phyloP scores from a whole-genome alignment of 2,888 invertebrate genomes.

The Dryocosmus kuriphilus region DNA sequence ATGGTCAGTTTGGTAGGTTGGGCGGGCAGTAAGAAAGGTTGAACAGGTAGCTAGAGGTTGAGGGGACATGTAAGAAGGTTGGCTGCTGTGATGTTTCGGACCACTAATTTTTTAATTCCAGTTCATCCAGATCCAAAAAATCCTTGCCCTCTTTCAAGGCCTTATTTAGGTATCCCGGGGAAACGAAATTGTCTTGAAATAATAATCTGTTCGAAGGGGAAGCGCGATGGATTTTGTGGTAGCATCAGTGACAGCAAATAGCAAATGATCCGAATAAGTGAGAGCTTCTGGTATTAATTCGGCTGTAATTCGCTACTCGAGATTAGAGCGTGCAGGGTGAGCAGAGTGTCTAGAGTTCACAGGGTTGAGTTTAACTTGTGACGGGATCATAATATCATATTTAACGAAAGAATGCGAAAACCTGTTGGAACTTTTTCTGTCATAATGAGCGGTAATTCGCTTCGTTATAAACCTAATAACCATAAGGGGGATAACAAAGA shows the following conservation, averaged over 20 bases:
- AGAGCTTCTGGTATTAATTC: conserved; percentile 55
- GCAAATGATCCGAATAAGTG: conserved; percentile 47
- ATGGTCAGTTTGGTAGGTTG: too few relatives aligned
- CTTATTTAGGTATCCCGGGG: background rate
- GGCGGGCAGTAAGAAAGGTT: too few relatives aligned
- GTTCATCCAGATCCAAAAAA: background rate
- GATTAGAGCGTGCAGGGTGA: conserved; percentile 47
- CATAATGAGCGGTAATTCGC: background rate
- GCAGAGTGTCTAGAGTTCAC: background rate
- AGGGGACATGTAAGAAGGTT: too few relatives aligned
- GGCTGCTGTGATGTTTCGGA: too few relatives aligned
- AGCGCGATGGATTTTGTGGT: conserved; percentile 28
- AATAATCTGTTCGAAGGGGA: conserved; percentile 40
- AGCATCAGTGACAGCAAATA: conserved; percentile 44
- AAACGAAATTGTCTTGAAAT: conserved; percentile 32
- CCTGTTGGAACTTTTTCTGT: background rate
- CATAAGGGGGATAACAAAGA: background rate
- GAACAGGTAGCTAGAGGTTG: too few relatives aligned
- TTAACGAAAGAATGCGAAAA: background rate
- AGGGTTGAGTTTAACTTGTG: background rate
- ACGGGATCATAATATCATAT: background rate
- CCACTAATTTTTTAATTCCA: background rate
- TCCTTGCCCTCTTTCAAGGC: background rate
- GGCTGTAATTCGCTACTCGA: conserved; percentile 55
- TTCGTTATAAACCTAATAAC: background rate